Conservation (phyloP, 1,140 invertebrate species). For the Gryon sp. region DNA sequence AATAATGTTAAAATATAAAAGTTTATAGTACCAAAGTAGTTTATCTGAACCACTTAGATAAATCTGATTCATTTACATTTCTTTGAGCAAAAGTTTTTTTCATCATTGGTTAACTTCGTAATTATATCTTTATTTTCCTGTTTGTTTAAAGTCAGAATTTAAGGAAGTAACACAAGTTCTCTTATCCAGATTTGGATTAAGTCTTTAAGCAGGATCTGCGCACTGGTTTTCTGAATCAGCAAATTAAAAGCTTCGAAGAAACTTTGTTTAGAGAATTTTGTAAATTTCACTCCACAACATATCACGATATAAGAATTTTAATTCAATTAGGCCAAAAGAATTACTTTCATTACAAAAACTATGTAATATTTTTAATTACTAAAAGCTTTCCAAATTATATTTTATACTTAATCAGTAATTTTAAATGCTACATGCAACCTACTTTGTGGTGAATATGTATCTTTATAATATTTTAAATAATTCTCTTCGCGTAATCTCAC, state of each 20-base stretch:
- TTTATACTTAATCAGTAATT: not conserved
- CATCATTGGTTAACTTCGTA: not conserved
- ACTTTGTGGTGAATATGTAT: too few relatives aligned
- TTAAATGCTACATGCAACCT: too few relatives aligned
- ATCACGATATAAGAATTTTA: slow-evolving; percentile 46
- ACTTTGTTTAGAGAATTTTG: slow-evolving; percentile 40
- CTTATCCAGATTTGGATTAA: slow-evolving; percentile 39
- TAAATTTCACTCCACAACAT: slow-evolving; percentile 47
- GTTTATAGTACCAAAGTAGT: too few relatives aligned
- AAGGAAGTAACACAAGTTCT: slow-evolving; percentile 6
- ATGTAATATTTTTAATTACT: slow-evolving; percentile 28
- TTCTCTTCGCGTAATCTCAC: too few relatives aligned
- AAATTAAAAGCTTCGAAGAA: slow-evolving; percentile 39
- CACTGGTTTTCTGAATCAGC: slow-evolving; percentile 36
- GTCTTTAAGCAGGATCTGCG: slow-evolving; percentile 29
- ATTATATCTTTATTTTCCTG: not conserved
- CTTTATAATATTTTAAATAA: too few relatives aligned
- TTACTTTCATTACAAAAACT: slow-evolving; percentile 33
- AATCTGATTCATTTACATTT: too few relatives aligned
- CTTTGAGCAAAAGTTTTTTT: too few relatives aligned
- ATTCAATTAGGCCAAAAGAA: slow-evolving; percentile 31
- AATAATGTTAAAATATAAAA: too few relatives aligned
- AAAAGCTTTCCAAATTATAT: slow-evolving; percentile 6
- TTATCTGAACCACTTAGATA: too few relatives aligned
- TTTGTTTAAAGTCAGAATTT: slow-evolving; percentile 3